phyloP scores from a whole-genome alignment of 2,797 vertebrate species.

The Trachurus trachurus region DNA sequence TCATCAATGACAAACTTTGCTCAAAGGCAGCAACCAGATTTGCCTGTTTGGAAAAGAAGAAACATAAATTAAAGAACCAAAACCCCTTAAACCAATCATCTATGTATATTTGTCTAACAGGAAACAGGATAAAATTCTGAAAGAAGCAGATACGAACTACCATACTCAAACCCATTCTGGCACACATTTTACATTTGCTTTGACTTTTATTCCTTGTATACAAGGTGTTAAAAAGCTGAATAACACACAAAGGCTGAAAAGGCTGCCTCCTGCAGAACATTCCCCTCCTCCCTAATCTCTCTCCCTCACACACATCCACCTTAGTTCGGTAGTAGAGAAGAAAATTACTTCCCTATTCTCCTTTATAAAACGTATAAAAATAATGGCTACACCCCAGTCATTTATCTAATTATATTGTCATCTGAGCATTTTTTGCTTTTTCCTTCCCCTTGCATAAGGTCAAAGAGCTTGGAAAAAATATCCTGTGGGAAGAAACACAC shows the following conservation, averaged over 20 bases:
- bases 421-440: slow-evolving; percentile 21
- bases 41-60: slow-evolving; percentile 84
- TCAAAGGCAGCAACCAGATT: slow-evolving; percentile 97
- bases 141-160: background rate
- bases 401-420: slow-evolving; percentile 51
- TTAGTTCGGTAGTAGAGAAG: slow-evolving; percentile 25
- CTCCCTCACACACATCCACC: slow-evolving; percentile 34
- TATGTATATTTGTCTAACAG: background rate
- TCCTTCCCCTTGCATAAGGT: slow-evolving; percentile 33
- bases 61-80: background rate
- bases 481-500: background rate
- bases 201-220: background rate
- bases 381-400: slow-evolving; percentile 47
- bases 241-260: slow-evolving; percentile 49
- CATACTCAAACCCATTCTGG: background rate
- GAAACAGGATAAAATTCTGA: background rate
- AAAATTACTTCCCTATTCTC: slow-evolving; percentile 46
- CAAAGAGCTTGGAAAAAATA: slow-evolving; percentile 28
- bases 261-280: slow-evolving; percentile 45
- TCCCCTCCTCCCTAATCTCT: slow-evolving; percentile 60
- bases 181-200: slow-evolving; percentile 23
- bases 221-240: slow-evolving; percentile 32
- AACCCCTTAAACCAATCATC: background rate
- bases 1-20: slow-evolving; percentile 97
- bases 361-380: slow-evolving; percentile 33